Base-by-base conservation (phyloP, 2,888 invertebrate species). In the Morpho helenor region DNA sequence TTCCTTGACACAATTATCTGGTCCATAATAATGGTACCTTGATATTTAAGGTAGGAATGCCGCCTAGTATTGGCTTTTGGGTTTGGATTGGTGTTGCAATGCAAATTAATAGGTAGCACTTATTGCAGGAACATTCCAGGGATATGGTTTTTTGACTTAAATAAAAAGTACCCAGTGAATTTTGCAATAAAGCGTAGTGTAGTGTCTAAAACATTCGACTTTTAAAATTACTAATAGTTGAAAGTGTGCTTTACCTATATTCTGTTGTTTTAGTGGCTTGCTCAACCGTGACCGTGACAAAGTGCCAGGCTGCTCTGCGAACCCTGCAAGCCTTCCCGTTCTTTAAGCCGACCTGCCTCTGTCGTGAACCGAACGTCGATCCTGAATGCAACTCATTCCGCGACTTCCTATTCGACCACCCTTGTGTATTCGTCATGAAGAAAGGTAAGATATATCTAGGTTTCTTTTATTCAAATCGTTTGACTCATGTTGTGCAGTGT, bases 401-500 rank as follows among this genome's bases (percentile, higher is more conserved):
- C 80, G 96, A 97, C 91, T 97, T 97, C 86, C 93, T 97, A 70
- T 97, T 97, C 87, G 97, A 97, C 87, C 97, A 97, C 91, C 97
- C 97, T 64, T 97, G 97, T 91, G 95, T 96, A 76, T 96, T 96
- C 85, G 97, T 96, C 69, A 93, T 94, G 79, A 96, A 96, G 88
- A 97, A 96, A 93, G 97, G 97, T 97, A 85, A 88, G 92, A 45
- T 46, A 41, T 49, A 7, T 45, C 8, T 31, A 22, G 1, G 16
- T 23, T 8, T 4, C 6, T 23, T 23, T 49, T 2, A 31, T 8
- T 10, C n/a, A 43, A 6, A 23, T 49, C 23, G 31, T 31, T 3
- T 31, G 31, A 5, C 4, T 31, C 7, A 4, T 7, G 8, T 43
- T 8, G 42, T 7, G 7, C 42, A 3, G 2, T 3, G 42, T 3